Percentiles rank a stretch among this genome's conserved stretches.
These are phyloP conservation scores for Cheilosia pagana DNA, from an alignment of 2,888 invertebrate genomes.

Conservation along the genomic window DNA sequence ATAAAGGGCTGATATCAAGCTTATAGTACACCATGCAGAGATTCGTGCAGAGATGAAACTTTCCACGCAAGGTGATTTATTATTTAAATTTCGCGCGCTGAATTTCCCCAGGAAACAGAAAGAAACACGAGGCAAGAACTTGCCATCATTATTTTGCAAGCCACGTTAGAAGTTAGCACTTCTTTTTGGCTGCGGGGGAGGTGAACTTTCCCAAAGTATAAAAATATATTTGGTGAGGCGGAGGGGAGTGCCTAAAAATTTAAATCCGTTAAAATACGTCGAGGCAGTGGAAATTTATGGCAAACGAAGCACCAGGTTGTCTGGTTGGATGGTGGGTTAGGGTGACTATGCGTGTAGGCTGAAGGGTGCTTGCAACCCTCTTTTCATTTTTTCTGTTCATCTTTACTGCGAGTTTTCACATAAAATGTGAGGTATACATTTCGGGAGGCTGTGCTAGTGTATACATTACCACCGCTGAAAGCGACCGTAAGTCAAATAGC, in stretches of 20 bases:
- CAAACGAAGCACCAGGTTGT: slow-evolving; percentile 23
- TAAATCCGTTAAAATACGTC: slow-evolving; percentile 48
- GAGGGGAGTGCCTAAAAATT: slow-evolving; percentile 34
- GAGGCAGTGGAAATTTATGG: slow-evolving; percentile 39
- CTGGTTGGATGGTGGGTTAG: slow-evolving; percentile 2
- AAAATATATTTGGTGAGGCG: slow-evolving; percentile 5
- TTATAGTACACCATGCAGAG: slow-evolving; percentile 21
- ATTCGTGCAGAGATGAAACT: slow-evolving; percentile 57
- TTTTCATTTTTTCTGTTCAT: slow-evolving; percentile 3
- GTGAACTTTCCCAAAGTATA: slow-evolving; percentile 15
- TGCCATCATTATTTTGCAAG: slow-evolving; percentile 31
- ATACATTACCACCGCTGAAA: background rate
- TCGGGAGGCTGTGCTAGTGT: background rate
- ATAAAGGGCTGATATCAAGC: slow-evolving; percentile 32
- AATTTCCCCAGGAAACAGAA: slow-evolving; percentile 28
- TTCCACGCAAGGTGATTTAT: slow-evolving; percentile 72
- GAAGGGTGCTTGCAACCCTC: background rate
- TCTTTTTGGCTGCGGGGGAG: background rate
- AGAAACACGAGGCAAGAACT: slow-evolving; percentile 41
- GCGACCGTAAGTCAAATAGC: slow-evolving; percentile 20
- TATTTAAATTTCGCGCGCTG: slow-evolving; percentile 60
- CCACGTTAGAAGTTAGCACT: slow-evolving; percentile 40
- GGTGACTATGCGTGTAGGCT: background rate
- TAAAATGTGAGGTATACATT: slow-evolving; percentile 30
- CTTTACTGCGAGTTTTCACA: slow-evolving; percentile 25